Base-by-base conservation (phyloP, 2,113 vertebrate species). In the Sprattus sprattus region DNA sequence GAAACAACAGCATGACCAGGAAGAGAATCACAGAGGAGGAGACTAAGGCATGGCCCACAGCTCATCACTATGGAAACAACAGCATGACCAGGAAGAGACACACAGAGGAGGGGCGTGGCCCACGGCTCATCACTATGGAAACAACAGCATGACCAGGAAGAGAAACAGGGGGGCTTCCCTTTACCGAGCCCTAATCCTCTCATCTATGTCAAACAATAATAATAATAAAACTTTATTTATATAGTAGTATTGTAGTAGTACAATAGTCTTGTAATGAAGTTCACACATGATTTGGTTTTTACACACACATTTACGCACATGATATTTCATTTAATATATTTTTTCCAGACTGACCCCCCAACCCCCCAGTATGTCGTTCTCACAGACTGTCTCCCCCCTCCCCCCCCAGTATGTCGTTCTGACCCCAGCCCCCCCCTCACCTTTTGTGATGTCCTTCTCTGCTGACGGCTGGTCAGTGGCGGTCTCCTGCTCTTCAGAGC, bases 401-500 rank as follows among this genome's bases (percentile, higher is more conserved):
- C 20, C 22, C n/a, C 9, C 57, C 57, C 57, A 39, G 39, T 39
- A 39, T 39, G 39, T 39, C 39, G 2, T 39, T 39, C 1, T 10
- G 20, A 64, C 18, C 57, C 20, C 9, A 16, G 20, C 8, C 57
- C 18, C 57, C 18, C 57, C 6, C 57, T 2, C 84, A 95, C 95
- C 92, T 92, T 85, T 93, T 94, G 96, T 95, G 95, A 94, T 95
- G 89, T 96, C 95, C 88, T 11, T 44, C 10, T 78, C 71, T 32
- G 28, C 25, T 15, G 71, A 44, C 25, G 93, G 90, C 93, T 95
- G 95, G 91, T 97, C 96, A 8, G 94, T 90, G 39, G 95, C 71
- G 96, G 88, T 95, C 95, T 22, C 91, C 94, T 90, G 97, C 86
- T 97, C 96, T 87, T 97, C 96, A 0, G 94, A 93, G 82, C 93